Evolutionary conservation across 2,888 invertebrate species (phyloP).

Genomic region (Lapara coniferarum): DNA sequence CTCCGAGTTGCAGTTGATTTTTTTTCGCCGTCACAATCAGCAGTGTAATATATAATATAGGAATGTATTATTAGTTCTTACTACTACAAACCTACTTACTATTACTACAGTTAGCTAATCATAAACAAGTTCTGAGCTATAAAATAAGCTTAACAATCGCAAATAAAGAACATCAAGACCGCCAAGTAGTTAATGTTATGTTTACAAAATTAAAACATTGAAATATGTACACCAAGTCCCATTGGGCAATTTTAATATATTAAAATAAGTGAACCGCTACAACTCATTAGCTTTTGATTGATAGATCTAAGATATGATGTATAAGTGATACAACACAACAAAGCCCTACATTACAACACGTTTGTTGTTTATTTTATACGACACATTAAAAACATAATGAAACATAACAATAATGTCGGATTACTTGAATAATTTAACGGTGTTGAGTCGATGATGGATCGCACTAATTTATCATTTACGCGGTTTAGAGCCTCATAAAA

Average conservation of each 20-base stretch:
- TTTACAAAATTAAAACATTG: background rate
- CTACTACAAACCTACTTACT: too few relatives aligned
- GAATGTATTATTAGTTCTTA: too few relatives aligned
- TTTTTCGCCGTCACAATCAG: too few relatives aligned
- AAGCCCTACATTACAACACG: constrained; percentile 21
- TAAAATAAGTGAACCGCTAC: constrained; percentile 10
- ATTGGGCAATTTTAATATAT: constrained; percentile 23
- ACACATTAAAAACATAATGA: background rate
- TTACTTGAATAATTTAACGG: constrained; percentile 8
- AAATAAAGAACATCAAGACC: background rate
- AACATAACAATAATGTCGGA: constrained; percentile 2
- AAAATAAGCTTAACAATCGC: background rate
- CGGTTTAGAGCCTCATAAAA: constrained; percentile 36
- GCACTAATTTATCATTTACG: constrained; percentile 42
- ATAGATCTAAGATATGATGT: constrained; percentile 22
- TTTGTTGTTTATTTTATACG: background rate
- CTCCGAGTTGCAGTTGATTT: too few relatives aligned
- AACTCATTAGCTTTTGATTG: constrained; percentile 28
- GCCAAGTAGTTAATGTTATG: constrained; percentile 3
- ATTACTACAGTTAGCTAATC: too few relatives aligned
- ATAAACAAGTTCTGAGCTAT: background rate
- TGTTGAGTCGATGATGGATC: constrained; percentile 14
- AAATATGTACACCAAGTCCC: background rate
- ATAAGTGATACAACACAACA: constrained; percentile 5
- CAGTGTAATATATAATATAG: too few relatives aligned